Evolutionary conservation across 2,113 vertebrate genomes (phyloP), one percentile per base, ranked within the genome.

Genomic region (Talpa occidentalis): DNA sequence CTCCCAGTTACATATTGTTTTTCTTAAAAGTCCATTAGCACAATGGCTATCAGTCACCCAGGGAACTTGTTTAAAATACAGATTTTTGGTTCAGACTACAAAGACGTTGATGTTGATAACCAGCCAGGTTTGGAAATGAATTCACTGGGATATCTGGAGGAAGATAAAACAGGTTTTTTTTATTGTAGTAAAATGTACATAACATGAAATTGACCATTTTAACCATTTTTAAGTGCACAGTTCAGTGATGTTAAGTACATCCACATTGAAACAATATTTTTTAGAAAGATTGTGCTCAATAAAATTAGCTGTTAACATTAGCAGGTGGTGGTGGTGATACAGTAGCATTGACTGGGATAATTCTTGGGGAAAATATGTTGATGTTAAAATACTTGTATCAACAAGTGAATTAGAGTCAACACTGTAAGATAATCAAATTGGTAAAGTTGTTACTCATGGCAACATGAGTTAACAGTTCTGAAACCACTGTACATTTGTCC

Each of bases 1-100:
- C 56, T 64, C 40, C 30, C 70, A 70, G 24, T 4, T 66, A 59
- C 4, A n/a, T 42, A 64, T 69, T 69, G 85, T 79, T 24, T 90
- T 84, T 87, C 73, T 76, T 85, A 91, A 86, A 87, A 28, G 4
- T 79, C 30, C 62, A 44, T 66, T 88, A 19, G n/a, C 74, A 44
- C 3, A 80, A 2, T 14, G 4, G 10, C n/a, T 66, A 10, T 47
- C 30, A 81, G 7, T 62, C 35, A 77, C 30, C 35, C 64, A 22
- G n/a, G 40, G 89, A 64, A 84, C 19, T 76, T 59, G 1, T 84
- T 90, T 49, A 90, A 94, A 96, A 78, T 32, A 40, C 9, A 85
- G 32, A 79, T 92, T 66, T 12, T 87, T 54, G 22, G 21, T 90
- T 84, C 24, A 35, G 47, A 72, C 1, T 9, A 72, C 32, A 87